Conservation (phyloP, 2,888 invertebrate genomes). For the Drosophila buzzatii region DNA sequence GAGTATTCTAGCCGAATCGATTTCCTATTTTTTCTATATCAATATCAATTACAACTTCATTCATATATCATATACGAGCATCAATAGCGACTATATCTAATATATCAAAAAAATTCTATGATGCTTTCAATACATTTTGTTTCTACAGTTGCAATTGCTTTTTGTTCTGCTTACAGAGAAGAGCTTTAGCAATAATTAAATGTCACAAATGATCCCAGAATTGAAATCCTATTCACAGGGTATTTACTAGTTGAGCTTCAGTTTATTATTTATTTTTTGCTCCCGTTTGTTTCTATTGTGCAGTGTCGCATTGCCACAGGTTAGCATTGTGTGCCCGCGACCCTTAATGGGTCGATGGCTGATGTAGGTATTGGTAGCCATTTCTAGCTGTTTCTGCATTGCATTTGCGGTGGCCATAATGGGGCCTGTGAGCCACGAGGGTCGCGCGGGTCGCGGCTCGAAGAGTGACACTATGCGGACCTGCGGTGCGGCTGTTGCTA, state of each 20-base stretch:
- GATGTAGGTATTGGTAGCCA: conserved; percentile 22
- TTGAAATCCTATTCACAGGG: neutral
- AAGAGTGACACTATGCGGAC: conserved; percentile 16
- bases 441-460: neutral
- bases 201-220: too few relatives aligned
- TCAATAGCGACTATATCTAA: too few relatives aligned
- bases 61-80: too few relatives aligned
- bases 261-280: neutral
- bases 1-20: too few relatives aligned
- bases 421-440: neutral
- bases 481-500: conserved; percentile 38
- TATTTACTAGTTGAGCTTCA: neutral
- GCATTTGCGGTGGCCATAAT: conserved; percentile 72
- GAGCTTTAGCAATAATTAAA: too few relatives aligned
- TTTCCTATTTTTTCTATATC: too few relatives aligned
- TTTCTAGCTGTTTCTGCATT: conserved; percentile 42
- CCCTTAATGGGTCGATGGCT: conserved; percentile 27
- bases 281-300: conserved; percentile 22
- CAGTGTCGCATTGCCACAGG: conserved; percentile 65
- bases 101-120: too few relatives aligned
- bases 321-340: conserved; percentile 11
- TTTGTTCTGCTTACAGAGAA: too few relatives aligned
- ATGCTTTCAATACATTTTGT: too few relatives aligned
- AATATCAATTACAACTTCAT: too few relatives aligned
- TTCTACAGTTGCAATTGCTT: too few relatives aligned